Conservation (phyloP, 2,113 vertebrate genomes). For the Phoxinus phoxinus region DNA sequence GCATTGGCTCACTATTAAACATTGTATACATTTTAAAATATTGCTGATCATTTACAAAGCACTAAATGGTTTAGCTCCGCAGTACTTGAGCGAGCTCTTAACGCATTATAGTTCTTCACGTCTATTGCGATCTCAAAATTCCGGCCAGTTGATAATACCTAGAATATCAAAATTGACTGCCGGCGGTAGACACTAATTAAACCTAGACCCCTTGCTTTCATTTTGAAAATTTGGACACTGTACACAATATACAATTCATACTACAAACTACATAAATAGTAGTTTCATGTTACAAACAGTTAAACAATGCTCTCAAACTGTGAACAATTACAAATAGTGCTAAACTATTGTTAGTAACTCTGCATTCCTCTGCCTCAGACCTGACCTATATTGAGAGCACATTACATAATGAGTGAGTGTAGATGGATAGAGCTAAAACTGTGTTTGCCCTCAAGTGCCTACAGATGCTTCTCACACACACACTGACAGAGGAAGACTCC, state of each 20-base stretch:
- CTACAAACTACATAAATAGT: background rate
- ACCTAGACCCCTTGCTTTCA: background rate
- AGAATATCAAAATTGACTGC: too few species aligned
- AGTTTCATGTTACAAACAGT: background rate
- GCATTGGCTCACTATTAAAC: too few species aligned
- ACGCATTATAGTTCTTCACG: too few species aligned
- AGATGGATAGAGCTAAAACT: conserved; percentile 24
- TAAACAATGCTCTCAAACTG: background rate
- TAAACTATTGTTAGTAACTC: background rate
- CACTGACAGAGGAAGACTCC: conserved; percentile 7
- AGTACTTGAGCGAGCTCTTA: too few species aligned
- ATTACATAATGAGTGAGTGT: conserved; percentile 22
- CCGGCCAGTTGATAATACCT: too few species aligned
- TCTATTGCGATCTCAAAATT: too few species aligned
- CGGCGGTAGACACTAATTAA: too few species aligned
- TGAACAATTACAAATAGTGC: background rate
- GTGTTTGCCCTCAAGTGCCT: conserved; percentile 27
- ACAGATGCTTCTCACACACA: conserved; percentile 21
- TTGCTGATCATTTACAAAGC: too few species aligned
- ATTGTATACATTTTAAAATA: too few species aligned
- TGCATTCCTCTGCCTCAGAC: conserved; percentile 9
- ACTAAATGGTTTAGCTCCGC: too few species aligned
- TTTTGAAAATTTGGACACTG: background rate
- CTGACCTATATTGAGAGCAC: conserved; percentile 30
- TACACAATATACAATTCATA: background rate